phyloP scores from a whole-genome alignment of 2,797 vertebrate species.

The Melanotaenia parkinsoni region DNA sequence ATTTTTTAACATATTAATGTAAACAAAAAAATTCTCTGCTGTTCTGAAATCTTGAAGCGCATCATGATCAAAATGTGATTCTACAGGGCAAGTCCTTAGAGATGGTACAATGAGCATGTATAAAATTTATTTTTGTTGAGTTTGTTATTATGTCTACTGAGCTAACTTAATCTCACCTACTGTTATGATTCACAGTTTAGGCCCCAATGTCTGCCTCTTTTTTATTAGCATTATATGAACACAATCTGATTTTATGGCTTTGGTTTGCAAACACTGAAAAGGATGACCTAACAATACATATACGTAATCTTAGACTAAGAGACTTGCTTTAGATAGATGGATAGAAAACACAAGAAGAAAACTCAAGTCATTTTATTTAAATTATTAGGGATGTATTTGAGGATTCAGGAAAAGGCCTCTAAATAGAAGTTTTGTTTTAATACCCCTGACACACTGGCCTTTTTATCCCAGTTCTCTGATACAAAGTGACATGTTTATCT shows the following conservation, averaged over 20 bases:
- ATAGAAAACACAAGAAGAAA: background rate
- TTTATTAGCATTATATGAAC: background rate
- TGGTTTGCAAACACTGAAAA: background rate
- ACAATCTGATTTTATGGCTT: background rate
- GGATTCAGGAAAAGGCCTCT: background rate
- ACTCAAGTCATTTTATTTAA: background rate
- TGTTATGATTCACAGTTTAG: background rate
- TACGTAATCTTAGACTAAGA: background rate
- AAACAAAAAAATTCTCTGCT: background rate
- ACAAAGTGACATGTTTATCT: constrained; percentile 53
- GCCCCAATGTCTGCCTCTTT: background rate
- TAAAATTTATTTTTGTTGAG: background rate
- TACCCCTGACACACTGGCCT: background rate
- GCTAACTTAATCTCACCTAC: background rate
- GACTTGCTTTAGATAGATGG: background rate
- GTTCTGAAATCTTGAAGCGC: background rate
- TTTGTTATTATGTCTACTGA: background rate
- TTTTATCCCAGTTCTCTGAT: constrained; percentile 23
- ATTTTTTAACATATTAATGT: background rate
- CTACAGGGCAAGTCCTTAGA: background rate
- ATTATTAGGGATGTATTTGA: background rate
- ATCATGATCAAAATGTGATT: background rate
- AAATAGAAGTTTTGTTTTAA: background rate
- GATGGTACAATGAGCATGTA: background rate
- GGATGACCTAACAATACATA: background rate